Conservation (phyloP, 2,888 invertebrate genomes). For the Thysanoteuthis rhombus region DNA sequence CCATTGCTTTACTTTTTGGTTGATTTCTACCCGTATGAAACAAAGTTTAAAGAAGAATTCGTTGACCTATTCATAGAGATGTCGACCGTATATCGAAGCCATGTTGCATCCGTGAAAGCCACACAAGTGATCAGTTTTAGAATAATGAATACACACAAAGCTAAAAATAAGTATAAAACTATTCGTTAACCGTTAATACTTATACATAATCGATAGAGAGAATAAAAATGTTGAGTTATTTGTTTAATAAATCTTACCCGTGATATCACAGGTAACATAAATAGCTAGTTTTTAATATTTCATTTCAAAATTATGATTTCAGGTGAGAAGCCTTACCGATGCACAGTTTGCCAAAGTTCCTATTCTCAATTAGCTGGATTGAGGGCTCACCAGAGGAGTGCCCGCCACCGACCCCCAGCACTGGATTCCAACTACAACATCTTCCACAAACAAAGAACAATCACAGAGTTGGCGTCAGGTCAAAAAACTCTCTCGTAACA, state of each 20-base stretch:
- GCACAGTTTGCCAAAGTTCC: slow-evolving; percentile 58
- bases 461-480: background rate
- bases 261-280: too few species aligned
- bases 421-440: background rate
- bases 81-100: too few species aligned
- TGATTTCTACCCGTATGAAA: too few species aligned
- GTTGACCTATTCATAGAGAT: too few species aligned
- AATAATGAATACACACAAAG: too few species aligned
- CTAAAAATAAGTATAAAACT: too few species aligned
- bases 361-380: slow-evolving; percentile 66
- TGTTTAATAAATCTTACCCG: too few species aligned
- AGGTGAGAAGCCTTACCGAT: slow-evolving; percentile 66
- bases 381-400: slow-evolving; percentile 64
- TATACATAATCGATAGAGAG: background rate
- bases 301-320: slow-evolving; percentile 27
- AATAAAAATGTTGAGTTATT: background rate
- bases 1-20: too few species aligned
- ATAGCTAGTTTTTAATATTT: background rate
- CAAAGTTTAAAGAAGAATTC: too few species aligned
- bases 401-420: slow-evolving; percentile 51
- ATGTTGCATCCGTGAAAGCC: too few species aligned
- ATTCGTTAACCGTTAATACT: too few species aligned
- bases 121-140: too few species aligned
- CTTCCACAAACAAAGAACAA: slow-evolving; percentile 13
- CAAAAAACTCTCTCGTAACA: background rate